Evolutionary conservation across 2,113 vertebrate species (phyloP).

Genomic region (Dasypus novemcinctus): DNA sequence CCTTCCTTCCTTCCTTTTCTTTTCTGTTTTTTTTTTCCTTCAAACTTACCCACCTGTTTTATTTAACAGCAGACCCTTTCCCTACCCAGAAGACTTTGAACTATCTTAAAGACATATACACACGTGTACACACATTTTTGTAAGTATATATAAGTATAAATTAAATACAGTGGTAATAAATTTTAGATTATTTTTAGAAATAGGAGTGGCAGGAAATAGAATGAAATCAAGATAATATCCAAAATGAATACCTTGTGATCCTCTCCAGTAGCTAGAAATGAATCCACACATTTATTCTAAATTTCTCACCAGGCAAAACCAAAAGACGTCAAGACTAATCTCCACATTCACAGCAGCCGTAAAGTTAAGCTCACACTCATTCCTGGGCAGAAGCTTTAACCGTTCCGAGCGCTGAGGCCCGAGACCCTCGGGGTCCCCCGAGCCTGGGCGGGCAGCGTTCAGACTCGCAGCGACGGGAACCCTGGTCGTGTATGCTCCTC

Average conservation of each 20-base stretch:
- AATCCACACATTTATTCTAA: neutral
- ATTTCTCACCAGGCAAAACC: neutral
- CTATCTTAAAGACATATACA: accelerated
- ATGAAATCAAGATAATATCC: neutral
- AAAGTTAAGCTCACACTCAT: neutral
- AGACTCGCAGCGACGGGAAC: neutral
- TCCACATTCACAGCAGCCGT: neutral
- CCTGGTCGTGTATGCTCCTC: neutral
- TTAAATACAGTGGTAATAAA: neutral
- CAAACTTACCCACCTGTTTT: neutral
- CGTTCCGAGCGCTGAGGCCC: neutral
- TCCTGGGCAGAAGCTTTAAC: neutral
- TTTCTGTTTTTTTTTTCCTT: neutral
- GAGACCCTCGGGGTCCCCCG: neutral
- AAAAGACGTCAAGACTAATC: neutral
- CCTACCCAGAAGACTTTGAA: neutral
- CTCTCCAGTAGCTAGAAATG: neutral
- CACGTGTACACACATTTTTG: accelerated
- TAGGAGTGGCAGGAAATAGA: neutral
- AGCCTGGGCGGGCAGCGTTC: too few species aligned
- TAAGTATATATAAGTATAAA: neutral
- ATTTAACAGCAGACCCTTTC: neutral
- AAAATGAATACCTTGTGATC: neutral
- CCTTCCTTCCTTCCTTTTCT: neutral
- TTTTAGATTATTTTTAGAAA: neutral